Base-by-base conservation (phyloP, 2,888 invertebrate genomes). In the Cheilosia soror region DNA sequence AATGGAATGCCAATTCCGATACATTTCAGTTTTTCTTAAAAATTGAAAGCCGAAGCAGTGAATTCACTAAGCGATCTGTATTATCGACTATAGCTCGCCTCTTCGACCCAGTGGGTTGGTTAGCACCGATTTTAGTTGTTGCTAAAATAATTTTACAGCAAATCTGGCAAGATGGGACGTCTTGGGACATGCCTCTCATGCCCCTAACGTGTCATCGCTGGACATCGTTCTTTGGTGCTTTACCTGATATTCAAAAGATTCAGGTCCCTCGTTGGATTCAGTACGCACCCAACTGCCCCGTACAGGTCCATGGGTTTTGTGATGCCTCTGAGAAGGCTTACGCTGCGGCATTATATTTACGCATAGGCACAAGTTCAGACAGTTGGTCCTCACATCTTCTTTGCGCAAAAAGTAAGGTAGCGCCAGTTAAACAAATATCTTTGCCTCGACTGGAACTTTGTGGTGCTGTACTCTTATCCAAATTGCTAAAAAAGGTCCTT, bases 91-190 rank as follows among this genome's bases (percentile, higher is more conserved):
- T 82, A 3, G 83, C 88, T 0, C 80, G 76, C 33, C 13, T 87
- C 7, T 87, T 85, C 15, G 44, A 20, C 66, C 83, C 84, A 13
- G 73, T 77, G 3, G 75, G 85, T 4, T 87, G 83, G 77, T 49
- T 87, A 6, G 81, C 80, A 1, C 85, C 87, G 0, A 37, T 80
- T 3, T 49, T 85, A 4, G 58, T 87, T 2, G 4, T 60, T 0
- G 78, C 85, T 4, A 87, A 87, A 57, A 71, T 84, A 4, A n/a
- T 84, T 0, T 80, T 87, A 78, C 80, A 87, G 42, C 73, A 81
- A 40, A 82, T 87, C 15, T 87, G 78, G 80, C 25, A 53, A 1
- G 68, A 82, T 65, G 55, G 42, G 2, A 83, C 72, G 4, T 42
- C 29, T 4, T 15, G 6, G 1, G 40, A 51, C 2, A 37, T 29